Percentiles rank a stretch among this genome's conserved stretches.
These are phyloP conservation scores for Chiloscyllium plagiosum DNA, from an alignment of 2,113 vertebrate genomes.

Conservation along the genomic window DNA sequence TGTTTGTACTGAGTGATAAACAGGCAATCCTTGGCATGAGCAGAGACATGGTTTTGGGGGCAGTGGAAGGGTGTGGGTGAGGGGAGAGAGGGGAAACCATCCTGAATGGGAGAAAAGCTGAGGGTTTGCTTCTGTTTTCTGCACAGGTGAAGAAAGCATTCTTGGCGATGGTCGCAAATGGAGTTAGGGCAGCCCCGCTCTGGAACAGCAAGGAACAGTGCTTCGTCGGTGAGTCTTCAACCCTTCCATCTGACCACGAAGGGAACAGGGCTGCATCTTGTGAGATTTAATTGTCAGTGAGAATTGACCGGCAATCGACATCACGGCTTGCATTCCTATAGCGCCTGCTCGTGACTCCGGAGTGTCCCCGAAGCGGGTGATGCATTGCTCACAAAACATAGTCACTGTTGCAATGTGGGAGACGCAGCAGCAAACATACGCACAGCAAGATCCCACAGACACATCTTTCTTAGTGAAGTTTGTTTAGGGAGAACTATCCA, in stretches of 20 bases:
- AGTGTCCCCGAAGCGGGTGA: neutral
- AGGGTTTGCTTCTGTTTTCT: neutral
- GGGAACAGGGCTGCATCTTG: neutral
- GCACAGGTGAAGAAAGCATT: conserved; percentile 90
- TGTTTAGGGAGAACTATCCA: neutral
- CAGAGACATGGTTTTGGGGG: neutral
- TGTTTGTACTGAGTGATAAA: too few relatives aligned
- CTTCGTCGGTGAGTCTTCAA: conserved; percentile 81
- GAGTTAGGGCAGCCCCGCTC: conserved; percentile 80
- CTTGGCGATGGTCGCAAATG: conserved; percentile 79
- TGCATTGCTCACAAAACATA: neutral
- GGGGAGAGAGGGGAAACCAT: neutral
- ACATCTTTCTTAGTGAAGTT: neutral
- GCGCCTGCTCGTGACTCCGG: neutral
- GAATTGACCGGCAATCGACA: neutral
- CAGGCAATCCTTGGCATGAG: too few relatives aligned
- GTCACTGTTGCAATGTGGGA: neutral
- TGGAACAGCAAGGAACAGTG: conserved; percentile 86
- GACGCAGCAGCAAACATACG: neutral
- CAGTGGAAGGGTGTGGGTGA: neutral
- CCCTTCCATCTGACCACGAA: neutral
- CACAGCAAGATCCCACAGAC: neutral
- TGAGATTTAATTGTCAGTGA: neutral
- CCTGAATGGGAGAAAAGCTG: neutral
- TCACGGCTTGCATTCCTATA: neutral